Conservation (phyloP, 2,797 vertebrate species). For the Vespertilio murinus region DNA sequence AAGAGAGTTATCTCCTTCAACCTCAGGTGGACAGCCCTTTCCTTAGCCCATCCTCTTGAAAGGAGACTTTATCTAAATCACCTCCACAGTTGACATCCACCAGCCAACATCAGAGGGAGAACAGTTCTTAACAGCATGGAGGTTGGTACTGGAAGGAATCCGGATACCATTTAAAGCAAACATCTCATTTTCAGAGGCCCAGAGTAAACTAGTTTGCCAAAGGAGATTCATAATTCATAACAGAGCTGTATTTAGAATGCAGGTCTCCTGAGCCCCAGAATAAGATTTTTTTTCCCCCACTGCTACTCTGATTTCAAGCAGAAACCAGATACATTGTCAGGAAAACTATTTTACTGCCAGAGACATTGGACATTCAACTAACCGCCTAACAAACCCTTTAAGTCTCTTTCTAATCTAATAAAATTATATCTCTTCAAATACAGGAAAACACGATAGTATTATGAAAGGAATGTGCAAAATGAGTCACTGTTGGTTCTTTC, state of each 20-base stretch:
- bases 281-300: background rate
- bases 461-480: background rate
- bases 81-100: background rate
- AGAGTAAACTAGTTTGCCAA: background rate
- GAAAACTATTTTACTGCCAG: slow-evolving; percentile 25
- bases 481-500: background rate
- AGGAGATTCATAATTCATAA: slow-evolving; percentile 25
- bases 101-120: background rate
- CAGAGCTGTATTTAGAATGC: background rate
- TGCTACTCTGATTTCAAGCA: background rate
- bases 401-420: slow-evolving; percentile 14
- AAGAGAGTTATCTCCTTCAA: background rate
- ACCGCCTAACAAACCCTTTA: background rate
- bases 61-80: background rate
- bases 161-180: background rate
- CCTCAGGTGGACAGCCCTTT: background rate
- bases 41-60: background rate
- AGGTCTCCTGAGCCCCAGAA: background rate
- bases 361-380: background rate
- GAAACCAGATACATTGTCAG: background rate
- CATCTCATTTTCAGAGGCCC: slow-evolving; percentile 28
- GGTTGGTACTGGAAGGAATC: background rate
- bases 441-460: background rate
- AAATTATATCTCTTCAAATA: background rate
- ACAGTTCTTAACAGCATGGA: background rate